Conservation (phyloP, 2,888 invertebrate genomes). For the Acrobasis suavella region DNA sequence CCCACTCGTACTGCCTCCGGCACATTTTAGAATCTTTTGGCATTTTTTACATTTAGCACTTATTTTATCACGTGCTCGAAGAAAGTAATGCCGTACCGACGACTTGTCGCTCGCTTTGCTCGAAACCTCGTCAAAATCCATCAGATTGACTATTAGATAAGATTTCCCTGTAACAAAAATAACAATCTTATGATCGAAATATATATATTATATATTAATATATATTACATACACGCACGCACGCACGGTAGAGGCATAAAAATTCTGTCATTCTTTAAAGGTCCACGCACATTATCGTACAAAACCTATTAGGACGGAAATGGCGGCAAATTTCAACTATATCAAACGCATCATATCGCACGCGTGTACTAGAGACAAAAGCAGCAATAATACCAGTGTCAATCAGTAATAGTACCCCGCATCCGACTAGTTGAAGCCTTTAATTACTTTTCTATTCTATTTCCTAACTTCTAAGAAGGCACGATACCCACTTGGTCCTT, state of each 20-base stretch:
- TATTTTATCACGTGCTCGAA: conserved; percentile 17
- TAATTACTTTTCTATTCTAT: too few species aligned
- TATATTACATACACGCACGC: neutral
- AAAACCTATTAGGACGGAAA: neutral
- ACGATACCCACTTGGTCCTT: too few species aligned
- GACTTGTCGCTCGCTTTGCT: conserved; percentile 3
- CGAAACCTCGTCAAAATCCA: neutral
- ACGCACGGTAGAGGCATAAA: neutral
- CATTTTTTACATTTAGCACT: conserved; percentile 24
- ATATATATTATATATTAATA: conserved; percentile 3
- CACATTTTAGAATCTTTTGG: conserved; percentile 17
- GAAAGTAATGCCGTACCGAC: conserved; percentile 16
- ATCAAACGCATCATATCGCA: neutral
- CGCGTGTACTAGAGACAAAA: conserved; percentile 2
- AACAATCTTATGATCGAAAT: neutral
- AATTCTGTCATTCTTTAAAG: conserved; percentile 1
- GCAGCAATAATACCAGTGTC: neutral
- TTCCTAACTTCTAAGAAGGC: too few species aligned
- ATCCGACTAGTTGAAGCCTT: too few species aligned
- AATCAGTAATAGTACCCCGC: too few species aligned
- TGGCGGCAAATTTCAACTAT: neutral
- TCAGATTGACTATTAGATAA: neutral
- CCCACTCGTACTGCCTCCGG: conserved; percentile 16
- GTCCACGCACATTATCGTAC: neutral
- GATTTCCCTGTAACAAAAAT: conserved; percentile 3